phyloP scores from a whole-genome alignment of 2,113 vertebrate species.

The Pao palembangensis region DNA sequence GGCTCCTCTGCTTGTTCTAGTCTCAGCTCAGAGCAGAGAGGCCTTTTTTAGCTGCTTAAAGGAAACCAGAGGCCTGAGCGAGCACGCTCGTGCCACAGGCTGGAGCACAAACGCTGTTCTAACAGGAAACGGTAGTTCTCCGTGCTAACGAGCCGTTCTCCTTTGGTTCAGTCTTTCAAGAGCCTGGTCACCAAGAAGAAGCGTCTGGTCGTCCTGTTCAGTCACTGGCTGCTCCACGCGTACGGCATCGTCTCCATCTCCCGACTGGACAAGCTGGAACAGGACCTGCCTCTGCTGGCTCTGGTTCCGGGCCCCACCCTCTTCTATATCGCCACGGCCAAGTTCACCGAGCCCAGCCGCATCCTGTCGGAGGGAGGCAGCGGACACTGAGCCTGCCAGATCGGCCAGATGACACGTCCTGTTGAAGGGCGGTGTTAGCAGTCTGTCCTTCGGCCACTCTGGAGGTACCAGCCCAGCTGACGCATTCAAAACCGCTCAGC shows the following conservation, averaged over 20 bases:
- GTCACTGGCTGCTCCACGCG: slow-evolving; percentile 97
- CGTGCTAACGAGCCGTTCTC: neutral
- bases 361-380: slow-evolving; percentile 91
- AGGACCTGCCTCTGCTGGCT: slow-evolving; percentile 88
- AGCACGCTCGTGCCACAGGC: too few species aligned
- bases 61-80: too few species aligned
- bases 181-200: slow-evolving; percentile 94
- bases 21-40: too few species aligned
- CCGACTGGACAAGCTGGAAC: slow-evolving; percentile 87
- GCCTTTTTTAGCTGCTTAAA: too few species aligned
- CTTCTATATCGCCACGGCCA: slow-evolving; percentile 92
- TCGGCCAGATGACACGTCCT: too few species aligned
- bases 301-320: slow-evolving; percentile 91
- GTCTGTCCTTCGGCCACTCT: neutral
- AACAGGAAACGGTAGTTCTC: too few species aligned
- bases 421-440: too few species aligned
- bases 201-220: slow-evolving; percentile 91
- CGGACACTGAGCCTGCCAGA: slow-evolving; percentile 76
- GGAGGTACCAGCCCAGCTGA: neutral
- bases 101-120: too few species aligned
- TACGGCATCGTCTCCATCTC: slow-evolving; percentile 98
- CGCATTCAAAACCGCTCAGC: too few species aligned
- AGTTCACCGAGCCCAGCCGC: slow-evolving; percentile 92
- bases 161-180: slow-evolving; percentile 82
- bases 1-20: too few species aligned